Evolutionary conservation across 2,113 vertebrate species (phyloP).

Genomic region (Scomber scombrus): DNA sequence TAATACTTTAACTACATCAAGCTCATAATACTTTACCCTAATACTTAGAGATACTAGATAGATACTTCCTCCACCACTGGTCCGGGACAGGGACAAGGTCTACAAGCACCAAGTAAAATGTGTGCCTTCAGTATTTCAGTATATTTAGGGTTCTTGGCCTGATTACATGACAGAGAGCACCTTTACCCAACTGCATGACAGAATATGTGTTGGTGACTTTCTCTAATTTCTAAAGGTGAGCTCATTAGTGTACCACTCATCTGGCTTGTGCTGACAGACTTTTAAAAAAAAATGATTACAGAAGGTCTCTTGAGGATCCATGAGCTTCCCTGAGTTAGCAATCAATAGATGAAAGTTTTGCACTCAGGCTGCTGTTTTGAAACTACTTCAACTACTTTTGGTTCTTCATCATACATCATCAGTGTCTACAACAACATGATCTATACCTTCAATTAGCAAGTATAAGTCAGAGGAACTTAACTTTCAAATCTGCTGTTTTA

Average conservation of each 20-base stretch:
- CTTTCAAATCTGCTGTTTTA: neutral
- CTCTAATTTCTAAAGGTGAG: neutral
- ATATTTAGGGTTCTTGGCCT: neutral
- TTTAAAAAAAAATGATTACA: constrained; percentile 5
- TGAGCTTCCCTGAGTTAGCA: constrained; percentile 1
- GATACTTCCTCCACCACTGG: too few species aligned
- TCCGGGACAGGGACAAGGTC: neutral
- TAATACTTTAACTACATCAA: too few species aligned
- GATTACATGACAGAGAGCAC: neutral
- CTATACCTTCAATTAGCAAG: neutral
- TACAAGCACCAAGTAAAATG: neutral
- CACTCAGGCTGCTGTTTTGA: constrained; percentile 1
- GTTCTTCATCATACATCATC: constrained; percentile 4
- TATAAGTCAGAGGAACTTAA: neutral
- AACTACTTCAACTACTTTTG: neutral
- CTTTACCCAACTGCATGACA: neutral
- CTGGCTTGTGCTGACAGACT: constrained; percentile 13
- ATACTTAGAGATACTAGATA: too few species aligned
- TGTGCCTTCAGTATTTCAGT: too few species aligned
- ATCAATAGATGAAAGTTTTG: constrained; percentile 16
- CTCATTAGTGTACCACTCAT: constrained; percentile 4
- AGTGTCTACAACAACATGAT: neutral
- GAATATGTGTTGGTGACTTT: neutral
- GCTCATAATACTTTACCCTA: too few species aligned
- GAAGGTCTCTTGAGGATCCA: constrained; percentile 13